Evolutionary conservation across 2,888 invertebrate genomes (phyloP).

Genomic region (Phrixothrix hirtus): DNA sequence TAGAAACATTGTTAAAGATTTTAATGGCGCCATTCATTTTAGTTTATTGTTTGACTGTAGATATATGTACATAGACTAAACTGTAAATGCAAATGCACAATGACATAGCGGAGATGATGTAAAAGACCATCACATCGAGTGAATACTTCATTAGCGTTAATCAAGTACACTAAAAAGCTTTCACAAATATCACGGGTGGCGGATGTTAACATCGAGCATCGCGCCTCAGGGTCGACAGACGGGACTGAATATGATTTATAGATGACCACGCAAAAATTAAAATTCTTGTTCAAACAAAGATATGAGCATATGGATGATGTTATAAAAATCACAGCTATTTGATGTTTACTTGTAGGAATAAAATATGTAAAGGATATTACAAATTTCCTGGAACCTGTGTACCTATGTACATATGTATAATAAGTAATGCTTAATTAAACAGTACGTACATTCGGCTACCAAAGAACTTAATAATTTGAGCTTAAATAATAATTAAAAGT

Average conservation of each 20-base stretch:
- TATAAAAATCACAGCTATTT: constrained; percentile 17
- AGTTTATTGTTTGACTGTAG: constrained; percentile 12
- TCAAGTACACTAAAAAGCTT: constrained; percentile 44
- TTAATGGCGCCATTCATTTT: constrained; percentile 11
- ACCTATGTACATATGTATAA: too few relatives aligned
- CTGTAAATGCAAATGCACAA: constrained; percentile 31
- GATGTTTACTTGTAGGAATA: too few relatives aligned
- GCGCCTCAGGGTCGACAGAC: constrained; percentile 36
- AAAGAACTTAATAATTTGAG: constrained; percentile 12
- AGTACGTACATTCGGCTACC: too few relatives aligned
- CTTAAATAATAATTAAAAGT: constrained; percentile 26
- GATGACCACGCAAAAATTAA: constrained; percentile 39
- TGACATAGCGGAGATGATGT: constrained; percentile 31
- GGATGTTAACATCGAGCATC: constrained; percentile 32
- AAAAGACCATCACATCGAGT: constrained; percentile 32
- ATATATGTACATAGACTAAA: constrained; percentile 7
- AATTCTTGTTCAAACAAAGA: constrained; percentile 25
- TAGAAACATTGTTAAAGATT: constrained; percentile 6
- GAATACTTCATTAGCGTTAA: constrained; percentile 46
- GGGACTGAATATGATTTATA: constrained; percentile 40
- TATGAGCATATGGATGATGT: neutral
- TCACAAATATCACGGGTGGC: constrained; percentile 39
- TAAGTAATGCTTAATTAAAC: too few relatives aligned
- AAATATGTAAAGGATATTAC: too few relatives aligned
- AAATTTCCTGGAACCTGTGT: too few relatives aligned